These are phyloP conservation scores for Carcinoscorpius rotundicauda DNA, from an alignment of 1,140 invertebrate genomes.

Conservation along the genomic window DNA sequence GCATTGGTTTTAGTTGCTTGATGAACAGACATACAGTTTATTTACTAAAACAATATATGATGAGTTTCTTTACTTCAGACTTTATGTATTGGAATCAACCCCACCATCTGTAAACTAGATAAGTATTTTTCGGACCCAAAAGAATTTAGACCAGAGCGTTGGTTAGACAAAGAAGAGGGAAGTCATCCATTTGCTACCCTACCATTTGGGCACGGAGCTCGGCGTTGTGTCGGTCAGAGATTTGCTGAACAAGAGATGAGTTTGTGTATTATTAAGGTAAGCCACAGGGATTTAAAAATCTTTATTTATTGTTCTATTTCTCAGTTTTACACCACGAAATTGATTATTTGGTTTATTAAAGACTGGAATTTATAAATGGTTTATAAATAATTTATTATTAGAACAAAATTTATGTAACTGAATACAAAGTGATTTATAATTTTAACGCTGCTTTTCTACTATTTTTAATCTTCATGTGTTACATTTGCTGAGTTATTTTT, in stretches of 20 bases:
- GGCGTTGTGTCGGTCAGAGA: slow-evolving; percentile 73
- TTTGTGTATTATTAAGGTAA: slow-evolving; percentile 59
- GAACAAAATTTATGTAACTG: not conserved
- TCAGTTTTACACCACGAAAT: not conserved
- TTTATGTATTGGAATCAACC: slow-evolving; percentile 69
- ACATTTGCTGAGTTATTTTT: too few species aligned
- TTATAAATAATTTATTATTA: not conserved
- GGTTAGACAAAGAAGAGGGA: slow-evolving; percentile 36
- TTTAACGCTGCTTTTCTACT: not conserved
- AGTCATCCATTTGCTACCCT: slow-evolving; percentile 62
- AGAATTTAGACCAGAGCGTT: slow-evolving; percentile 36
- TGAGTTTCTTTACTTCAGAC: slow-evolving; percentile 46
- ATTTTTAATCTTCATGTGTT: too few species aligned
- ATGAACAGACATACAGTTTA: too few species aligned
- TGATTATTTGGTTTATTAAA: not conserved
- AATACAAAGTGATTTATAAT: not conserved
- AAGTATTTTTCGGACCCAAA: slow-evolving; percentile 58
- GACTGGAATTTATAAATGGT: not conserved
- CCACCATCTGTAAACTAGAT: slow-evolving; percentile 59
- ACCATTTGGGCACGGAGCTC: slow-evolving; percentile 78
- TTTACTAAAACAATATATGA: too few species aligned
- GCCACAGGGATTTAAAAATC: slow-evolving; percentile 14
- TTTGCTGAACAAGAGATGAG: slow-evolving; percentile 80
- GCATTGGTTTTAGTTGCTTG: too few species aligned
- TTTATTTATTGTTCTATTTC: not conserved